phyloP scores from a whole-genome alignment of 2,888 invertebrate species.

The Drosophila histrio region DNA sequence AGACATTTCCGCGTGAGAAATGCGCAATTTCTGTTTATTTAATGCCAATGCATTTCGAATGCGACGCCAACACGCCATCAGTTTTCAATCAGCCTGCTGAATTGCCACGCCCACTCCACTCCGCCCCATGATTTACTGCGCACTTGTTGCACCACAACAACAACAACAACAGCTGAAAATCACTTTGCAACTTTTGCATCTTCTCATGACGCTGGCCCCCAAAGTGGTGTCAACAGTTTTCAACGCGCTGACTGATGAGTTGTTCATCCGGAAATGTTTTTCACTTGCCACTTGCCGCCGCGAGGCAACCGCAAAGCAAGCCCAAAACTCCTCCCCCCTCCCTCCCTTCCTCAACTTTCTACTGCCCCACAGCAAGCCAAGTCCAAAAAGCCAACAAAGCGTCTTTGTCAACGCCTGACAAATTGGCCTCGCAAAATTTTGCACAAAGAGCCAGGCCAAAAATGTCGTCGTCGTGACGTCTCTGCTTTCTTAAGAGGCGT shows the following conservation, averaged over 20 bases:
- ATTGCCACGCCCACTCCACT: constrained; percentile 41
- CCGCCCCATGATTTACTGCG: constrained; percentile 64
- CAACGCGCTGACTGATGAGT: constrained; percentile 75
- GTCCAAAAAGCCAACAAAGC: constrained; percentile 60
- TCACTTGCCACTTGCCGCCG: constrained; percentile 54
- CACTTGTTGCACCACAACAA: constrained; percentile 70
- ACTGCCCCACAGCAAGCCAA: not conserved
- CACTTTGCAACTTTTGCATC: constrained; percentile 80
- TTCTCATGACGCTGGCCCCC: constrained; percentile 74
- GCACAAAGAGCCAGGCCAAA: constrained; percentile 21
- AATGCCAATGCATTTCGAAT: constrained; percentile 79
- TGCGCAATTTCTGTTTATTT: constrained; percentile 79
- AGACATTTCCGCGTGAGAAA: constrained; percentile 72
- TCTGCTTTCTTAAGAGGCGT: not conserved
- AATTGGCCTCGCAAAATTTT: constrained; percentile 59
- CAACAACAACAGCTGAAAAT: constrained; percentile 55
- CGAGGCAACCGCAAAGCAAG: constrained; percentile 43
- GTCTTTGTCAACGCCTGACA: constrained; percentile 77
- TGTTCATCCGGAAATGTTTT: constrained; percentile 81
- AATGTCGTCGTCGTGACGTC: not conserved
- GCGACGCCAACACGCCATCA: constrained; percentile 72
- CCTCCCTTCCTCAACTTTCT: not conserved
- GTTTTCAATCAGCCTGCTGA: constrained; percentile 77
- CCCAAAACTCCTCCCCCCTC: not conserved
- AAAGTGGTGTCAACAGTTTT: constrained; percentile 81